These are phyloP conservation scores for Acleris holmiana DNA, from an alignment of 2,888 invertebrate genomes.

Conservation along the genomic window DNA sequence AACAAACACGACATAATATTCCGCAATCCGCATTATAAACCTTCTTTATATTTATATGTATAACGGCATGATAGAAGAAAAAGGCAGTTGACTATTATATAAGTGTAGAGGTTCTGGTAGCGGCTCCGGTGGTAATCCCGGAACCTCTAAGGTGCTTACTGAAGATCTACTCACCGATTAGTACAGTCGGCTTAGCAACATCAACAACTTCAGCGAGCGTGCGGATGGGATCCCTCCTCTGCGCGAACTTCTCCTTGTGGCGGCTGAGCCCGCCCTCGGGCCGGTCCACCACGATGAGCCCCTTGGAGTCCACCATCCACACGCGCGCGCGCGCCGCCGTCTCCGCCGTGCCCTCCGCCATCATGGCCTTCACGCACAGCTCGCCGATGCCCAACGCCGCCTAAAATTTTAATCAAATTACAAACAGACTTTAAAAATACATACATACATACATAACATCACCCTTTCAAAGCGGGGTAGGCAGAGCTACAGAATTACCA, in stretches of 20 bases:
- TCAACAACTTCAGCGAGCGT: conserved; percentile 92
- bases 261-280: conserved; percentile 91
- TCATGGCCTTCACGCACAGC: conserved; percentile 96
- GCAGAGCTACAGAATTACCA: no score
- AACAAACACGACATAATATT: no score
- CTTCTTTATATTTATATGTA: no score
- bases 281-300: conserved; percentile 94
- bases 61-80: no score
- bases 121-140: no score
- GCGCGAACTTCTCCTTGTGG: conserved; percentile 93
- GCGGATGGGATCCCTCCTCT: conserved; percentile 89
- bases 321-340: conserved; percentile 92
- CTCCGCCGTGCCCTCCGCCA: conserved; percentile 90
- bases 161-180: conserved; percentile 95
- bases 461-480: no score
- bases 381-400: conserved; percentile 97
- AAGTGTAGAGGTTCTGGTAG: no score
- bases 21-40: no score
- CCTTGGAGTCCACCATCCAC: conserved; percentile 98
- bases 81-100: no score
- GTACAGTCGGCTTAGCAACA: conserved; percentile 92
- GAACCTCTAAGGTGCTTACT: no score
- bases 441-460: no score
- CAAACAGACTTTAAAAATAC: no score
- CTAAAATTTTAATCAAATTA: conserved; percentile 61